phyloP scores from a whole-genome alignment of 2,888 invertebrate species.

The Biston betularia region DNA sequence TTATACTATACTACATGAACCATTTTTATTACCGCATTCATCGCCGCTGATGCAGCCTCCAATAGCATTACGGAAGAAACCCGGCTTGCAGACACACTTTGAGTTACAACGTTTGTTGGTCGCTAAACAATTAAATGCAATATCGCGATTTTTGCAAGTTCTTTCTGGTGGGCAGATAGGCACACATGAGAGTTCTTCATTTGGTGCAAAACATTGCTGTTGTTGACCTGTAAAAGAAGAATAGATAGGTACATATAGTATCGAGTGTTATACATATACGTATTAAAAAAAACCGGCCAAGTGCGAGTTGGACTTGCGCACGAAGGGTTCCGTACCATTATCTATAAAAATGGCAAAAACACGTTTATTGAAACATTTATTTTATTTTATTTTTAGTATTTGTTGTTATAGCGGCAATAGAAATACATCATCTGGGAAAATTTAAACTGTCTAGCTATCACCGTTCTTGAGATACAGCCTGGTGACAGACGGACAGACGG shows the following conservation, averaged over 20 bases:
- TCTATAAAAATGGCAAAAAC: too few relatives aligned
- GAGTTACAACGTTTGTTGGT: slow-evolving; percentile 44
- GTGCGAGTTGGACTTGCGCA: too few relatives aligned
- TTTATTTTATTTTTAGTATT: too few relatives aligned
- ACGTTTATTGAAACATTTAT: too few relatives aligned
- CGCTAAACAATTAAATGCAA: slow-evolving; percentile 44
- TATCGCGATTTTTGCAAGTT: slow-evolving; percentile 53
- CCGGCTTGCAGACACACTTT: slow-evolving; percentile 57
- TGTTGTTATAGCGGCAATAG: too few relatives aligned
- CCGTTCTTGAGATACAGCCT: too few relatives aligned
- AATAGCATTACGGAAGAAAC: slow-evolving; percentile 51
- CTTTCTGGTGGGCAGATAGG: slow-evolving; percentile 53
- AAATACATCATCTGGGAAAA: too few relatives aligned
- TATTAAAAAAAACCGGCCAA: too few relatives aligned
- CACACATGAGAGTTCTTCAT: slow-evolving; percentile 51
- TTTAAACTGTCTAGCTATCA: too few relatives aligned
- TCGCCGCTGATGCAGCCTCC: slow-evolving; percentile 52
- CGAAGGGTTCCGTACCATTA: too few relatives aligned
- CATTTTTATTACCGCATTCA: slow-evolving; percentile 53
- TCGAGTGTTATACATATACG: too few relatives aligned
- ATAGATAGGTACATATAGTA: not conserved
- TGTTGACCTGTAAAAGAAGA: slow-evolving; percentile 37
- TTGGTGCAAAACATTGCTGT: slow-evolving; percentile 40
- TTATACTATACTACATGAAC: not conserved
- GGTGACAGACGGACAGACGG: too few relatives aligned